Percentiles rank a stretch among this genome's conserved stretches.
Evolutionary conservation across 2,797 vertebrate species (phyloP).

Genomic region (Moxostoma hubbsi): DNA sequence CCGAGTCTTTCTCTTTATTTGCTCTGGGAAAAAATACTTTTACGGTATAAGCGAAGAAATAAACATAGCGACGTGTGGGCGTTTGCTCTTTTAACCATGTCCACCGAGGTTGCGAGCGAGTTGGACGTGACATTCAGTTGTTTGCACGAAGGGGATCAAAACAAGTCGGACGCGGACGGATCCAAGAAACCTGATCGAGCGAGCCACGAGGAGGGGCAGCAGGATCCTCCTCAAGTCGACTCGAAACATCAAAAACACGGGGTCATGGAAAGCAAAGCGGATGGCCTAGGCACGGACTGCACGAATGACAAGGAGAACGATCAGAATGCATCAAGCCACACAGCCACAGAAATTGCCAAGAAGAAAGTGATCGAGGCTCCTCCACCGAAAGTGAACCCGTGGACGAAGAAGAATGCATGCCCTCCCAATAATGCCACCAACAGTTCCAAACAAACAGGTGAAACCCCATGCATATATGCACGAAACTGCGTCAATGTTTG

Average conservation of each 20-base stretch:
- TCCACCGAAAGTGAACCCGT: slow-evolving; percentile 88
- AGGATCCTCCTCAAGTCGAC: slow-evolving; percentile 56
- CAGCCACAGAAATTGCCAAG: slow-evolving; percentile 53
- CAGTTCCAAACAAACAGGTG: slow-evolving; percentile 59
- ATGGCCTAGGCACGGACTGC: slow-evolving; percentile 60
- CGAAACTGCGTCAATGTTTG: background rate
- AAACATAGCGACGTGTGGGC: slow-evolving; percentile 1
- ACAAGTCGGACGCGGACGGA: slow-evolving; percentile 61
- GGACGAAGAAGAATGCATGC: slow-evolving; percentile 82
- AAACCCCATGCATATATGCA: background rate
- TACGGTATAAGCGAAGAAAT: slow-evolving; percentile 18
- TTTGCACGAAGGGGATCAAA: slow-evolving; percentile 63
- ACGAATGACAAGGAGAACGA: slow-evolving; percentile 77
- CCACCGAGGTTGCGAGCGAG: slow-evolving; percentile 74
- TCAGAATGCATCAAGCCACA: slow-evolving; percentile 53
- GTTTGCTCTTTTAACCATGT: slow-evolving; percentile 70
- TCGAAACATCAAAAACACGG: slow-evolving; percentile 52
- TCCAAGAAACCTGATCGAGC: slow-evolving; percentile 46
- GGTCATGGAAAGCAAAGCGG: slow-evolving; percentile 53
- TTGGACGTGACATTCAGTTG: slow-evolving; percentile 74
- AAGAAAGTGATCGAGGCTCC: slow-evolving; percentile 75
- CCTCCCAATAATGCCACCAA: slow-evolving; percentile 58
- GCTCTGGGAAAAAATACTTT: slow-evolving; percentile 43
- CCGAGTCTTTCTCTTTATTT: slow-evolving; percentile 50
- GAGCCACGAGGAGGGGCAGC: slow-evolving; percentile 55